Evolutionary conservation across 2,113 vertebrate species (phyloP), one percentile per base, ranked within the genome.

Genomic region (Brachypodius melanocephalos): DNA sequence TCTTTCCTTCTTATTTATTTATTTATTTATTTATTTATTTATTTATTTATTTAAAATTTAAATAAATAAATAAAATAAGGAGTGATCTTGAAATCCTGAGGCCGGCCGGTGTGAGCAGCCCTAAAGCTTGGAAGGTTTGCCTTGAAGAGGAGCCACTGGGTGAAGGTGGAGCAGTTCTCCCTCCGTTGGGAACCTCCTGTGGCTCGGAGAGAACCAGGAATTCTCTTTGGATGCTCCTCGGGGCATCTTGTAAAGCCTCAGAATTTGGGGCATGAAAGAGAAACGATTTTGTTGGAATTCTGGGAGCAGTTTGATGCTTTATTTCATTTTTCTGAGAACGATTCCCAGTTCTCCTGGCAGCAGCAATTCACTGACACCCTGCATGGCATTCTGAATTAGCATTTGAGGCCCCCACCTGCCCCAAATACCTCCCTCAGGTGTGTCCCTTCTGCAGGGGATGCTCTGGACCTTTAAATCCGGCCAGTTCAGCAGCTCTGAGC

Each of bases 201-300:
- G 12, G 45, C 62, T 46, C 38, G 6, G 45, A 28, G 21, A 14
- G 8, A 17, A n/a, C 15, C 34, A 12, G 68, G 34, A 84, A 45
- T 21, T 22, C 29, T 78, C 48, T 52, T 46, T 0, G 5, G 66
- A 34, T 10, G 24, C 29, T 63, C 34, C 29, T 14, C 6, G 0
- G 3, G 7, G 12, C 6, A 12, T 5, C 49, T 25, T 8, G 11
- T 0, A 19, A 31, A 29, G 4, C 9, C 19, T 31, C 3, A 1
- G 7, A 2, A 13, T 40, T 48, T 24, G 58, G 32, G 45, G 32
- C 6, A 0, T 1, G 34, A 6, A 2, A 34, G 18, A 14, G 20
- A 42, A 38, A 38, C 38, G 10, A 38, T 38, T 38, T 38, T 38
- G 8, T 38, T 38, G 38, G 38, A 38, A 38, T 38, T 38, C 38